Base-by-base conservation (phyloP, 2,888 invertebrate species). In the Amphipyra tragopoginis region DNA sequence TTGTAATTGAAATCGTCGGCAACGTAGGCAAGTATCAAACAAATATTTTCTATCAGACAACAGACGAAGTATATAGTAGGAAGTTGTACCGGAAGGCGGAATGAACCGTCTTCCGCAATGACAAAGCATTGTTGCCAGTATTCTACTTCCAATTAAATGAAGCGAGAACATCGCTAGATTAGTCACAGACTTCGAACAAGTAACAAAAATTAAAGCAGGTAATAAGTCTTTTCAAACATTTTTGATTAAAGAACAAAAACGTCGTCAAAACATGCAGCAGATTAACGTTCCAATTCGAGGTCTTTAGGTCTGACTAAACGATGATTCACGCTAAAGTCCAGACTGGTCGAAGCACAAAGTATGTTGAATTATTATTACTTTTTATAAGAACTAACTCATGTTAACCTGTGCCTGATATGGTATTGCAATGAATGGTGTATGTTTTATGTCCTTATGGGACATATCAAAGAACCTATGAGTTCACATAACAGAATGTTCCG, bases 301-400 rank as follows among this genome's bases (percentile, higher is more conserved):
- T 56, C 60, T 59, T 47, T 40, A 21, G 36, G 51, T 68, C 42
- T 59, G 50, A 51, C 45, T 57, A 61, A 70, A 59, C 44, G 55
- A 62, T 76, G 75, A 76, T 54, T 74, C 71, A 77, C 44, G 39
- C 42, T 13, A 47, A 39, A 42, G 59, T 53, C 67, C 71, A 59
- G 77, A 75, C 43, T 67, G 48, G 29, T 44, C 49, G n/a, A 48
- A 66, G 60, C 43, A 43, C 13, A 34, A 8, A 47, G 47, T 48
- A 40, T 60, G 47, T 60, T 43, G 47, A 60, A 72, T 55, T 48
- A 66, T 67, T 51, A 61, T 55, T 66, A 49, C n/a, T 66, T 66
- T 51, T 49, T 61, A 54, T 52, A 55, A 61, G 40, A 51, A 66
- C 50, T 43, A 72, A 72, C 38, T 42, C 43, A 44, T 43, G 39